Evolutionary conservation across 2,888 invertebrate species (phyloP), one percentile per base, ranked within the genome.

Genomic region (Amorpha juglandis): DNA sequence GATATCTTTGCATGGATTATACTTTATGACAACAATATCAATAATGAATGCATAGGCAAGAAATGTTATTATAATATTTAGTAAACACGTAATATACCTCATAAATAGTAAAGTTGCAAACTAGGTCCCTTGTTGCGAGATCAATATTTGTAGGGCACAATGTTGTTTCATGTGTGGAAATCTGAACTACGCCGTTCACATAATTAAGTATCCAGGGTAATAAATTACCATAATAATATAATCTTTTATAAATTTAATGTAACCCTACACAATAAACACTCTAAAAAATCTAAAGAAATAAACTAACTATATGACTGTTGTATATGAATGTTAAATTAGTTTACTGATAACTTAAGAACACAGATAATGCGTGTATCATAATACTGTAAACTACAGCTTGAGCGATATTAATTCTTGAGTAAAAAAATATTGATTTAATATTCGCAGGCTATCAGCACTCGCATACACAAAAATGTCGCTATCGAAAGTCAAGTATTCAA

Each of bases 41-140:
- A 52, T 27, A 11, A 14, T 27, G 27, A 52, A 27, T 12, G 21
- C 1, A 4, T 51, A 27, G 19, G 19, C 21, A 3, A 50, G 19
- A 19, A 1, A 42, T 42, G 42, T 42, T 42, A 42, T 11, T 11
- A 42, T 42, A 42, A 11, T 42, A 42, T 42, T 11, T 42, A 42
- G 35, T 27, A 4, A 0, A 33, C 33, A 53, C 14, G 33, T n/a
- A 33, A 11, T 14, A 33, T n/a, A 53, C 14, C 33, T 53, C n/a
- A n/a, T n/a, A 35, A 45, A 45, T 53, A n/a, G 33, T 53, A n/a
- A 14, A 33, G 35, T 53, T 53, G 33, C 16, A 35, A 53, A 53
- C 33, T 53, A 53, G 33, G 53, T 53, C 53, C 33, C 53, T 53
- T 9, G 33, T 53, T 53, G 33, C 53, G 53, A 53, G n/a, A 33